Conservation (phyloP, 1,140 invertebrate genomes). For the Aphidius gifuensis region DNA sequence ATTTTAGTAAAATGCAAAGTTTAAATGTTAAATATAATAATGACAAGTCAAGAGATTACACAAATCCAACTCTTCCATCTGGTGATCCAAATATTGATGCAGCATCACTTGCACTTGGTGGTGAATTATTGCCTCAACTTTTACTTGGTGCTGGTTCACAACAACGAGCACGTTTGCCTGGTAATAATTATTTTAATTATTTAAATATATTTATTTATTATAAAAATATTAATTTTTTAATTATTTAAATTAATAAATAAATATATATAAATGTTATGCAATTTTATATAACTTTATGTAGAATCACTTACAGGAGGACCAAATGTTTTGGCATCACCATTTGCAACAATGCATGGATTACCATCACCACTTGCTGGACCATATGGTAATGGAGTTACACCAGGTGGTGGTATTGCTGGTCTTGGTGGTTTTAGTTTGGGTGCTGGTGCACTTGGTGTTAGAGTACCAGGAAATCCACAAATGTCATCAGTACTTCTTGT, state of each 20-base stretch:
- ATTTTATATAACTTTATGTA: conserved; percentile 48
- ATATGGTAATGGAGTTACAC: conserved; percentile 62
- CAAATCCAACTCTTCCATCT: conserved; percentile 92
- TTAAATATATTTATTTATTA: background rate
- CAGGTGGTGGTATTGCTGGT: conserved; percentile 68
- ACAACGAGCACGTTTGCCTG: conserved; percentile 53
- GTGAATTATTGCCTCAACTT: conserved; percentile 64
- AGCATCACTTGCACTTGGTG: conserved; percentile 60
- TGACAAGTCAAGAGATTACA: conserved; percentile 98
- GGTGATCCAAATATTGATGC: conserved; percentile 77
- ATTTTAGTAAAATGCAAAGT: conserved; percentile 96
- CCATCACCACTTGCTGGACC: conserved; percentile 68
- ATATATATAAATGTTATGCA: conserved; percentile 30
- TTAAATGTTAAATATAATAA: conserved; percentile 99
- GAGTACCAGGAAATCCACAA: conserved; percentile 61
- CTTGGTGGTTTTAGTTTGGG: conserved; percentile 71
- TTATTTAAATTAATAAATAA: background rate
- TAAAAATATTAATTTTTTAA: background rate
- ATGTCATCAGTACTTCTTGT: conserved; percentile 81
- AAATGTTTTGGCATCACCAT: conserved; percentile 80
- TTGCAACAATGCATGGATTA: conserved; percentile 69
- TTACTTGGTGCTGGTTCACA: conserved; percentile 67
- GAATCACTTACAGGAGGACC: conserved; percentile 65
- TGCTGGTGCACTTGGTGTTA: conserved; percentile 58
- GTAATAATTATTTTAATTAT: conserved; percentile 39